A percentile compares a stretch with the other conserved stretches of the same genome.
These are phyloP conservation scores for Dilophus febrilis DNA, from an alignment of 2,888 invertebrate genomes.

Conservation along the genomic window DNA sequence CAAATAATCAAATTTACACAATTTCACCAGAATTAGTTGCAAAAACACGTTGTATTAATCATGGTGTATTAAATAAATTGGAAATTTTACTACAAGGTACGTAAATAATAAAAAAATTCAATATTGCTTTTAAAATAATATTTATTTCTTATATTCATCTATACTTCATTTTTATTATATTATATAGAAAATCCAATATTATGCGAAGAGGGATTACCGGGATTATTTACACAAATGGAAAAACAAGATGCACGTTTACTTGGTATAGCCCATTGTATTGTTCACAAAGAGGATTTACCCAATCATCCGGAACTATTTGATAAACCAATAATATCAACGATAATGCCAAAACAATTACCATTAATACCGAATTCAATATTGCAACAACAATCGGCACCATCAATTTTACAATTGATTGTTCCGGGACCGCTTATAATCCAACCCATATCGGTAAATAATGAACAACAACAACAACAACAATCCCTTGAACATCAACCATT, in stretches of 20 bases:
- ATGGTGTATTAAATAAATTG: slow-evolving; percentile 46
- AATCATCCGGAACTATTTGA: slow-evolving; percentile 20
- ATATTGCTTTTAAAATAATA: not conserved
- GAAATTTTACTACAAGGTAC: slow-evolving; percentile 69
- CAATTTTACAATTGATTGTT: slow-evolving; percentile 22
- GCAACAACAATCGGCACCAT: slow-evolving; percentile 12
- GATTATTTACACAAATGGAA: slow-evolving; percentile 50
- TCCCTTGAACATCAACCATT: slow-evolving; percentile 16
- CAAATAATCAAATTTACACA: slow-evolving; percentile 54
- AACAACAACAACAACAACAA: slow-evolving; percentile 15
- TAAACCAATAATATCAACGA: slow-evolving; percentile 11
- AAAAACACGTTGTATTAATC: slow-evolving; percentile 62
- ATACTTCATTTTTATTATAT: slow-evolving; percentile 6
- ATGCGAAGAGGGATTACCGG: slow-evolving; percentile 54
- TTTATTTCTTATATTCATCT: not conserved
- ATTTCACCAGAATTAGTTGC: slow-evolving; percentile 59
- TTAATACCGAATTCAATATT: slow-evolving; percentile 14
- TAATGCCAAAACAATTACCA: slow-evolving; percentile 13
- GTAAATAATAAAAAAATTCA: slow-evolving; percentile 9
- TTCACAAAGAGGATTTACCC: slow-evolving; percentile 25
- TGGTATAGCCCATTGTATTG: slow-evolving; percentile 42
- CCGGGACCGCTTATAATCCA: slow-evolving; percentile 15
- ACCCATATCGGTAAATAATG: slow-evolving; percentile 14
- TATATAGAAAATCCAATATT: slow-evolving; percentile 64
- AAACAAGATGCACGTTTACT: slow-evolving; percentile 54